Evolutionary conservation across 1,140 invertebrate genomes (phyloP).

Genomic region (Drosophila yakuba): DNA sequence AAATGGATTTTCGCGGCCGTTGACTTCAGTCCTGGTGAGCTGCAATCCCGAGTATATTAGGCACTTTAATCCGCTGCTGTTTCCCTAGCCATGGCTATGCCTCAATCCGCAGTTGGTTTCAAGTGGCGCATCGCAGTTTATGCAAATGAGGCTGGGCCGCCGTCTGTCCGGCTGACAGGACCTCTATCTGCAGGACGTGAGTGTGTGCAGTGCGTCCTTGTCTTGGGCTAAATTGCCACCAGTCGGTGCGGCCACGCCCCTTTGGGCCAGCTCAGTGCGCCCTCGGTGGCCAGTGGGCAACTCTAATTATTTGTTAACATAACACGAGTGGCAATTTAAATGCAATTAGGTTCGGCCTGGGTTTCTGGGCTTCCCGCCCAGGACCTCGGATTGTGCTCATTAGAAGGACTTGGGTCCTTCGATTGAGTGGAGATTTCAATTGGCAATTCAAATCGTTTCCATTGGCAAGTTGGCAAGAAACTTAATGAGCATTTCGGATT

Average conservation of each 20-base stretch:
- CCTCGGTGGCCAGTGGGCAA: slow-evolving; percentile 67
- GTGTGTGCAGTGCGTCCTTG: slow-evolving; percentile 57
- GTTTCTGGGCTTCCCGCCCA: slow-evolving; percentile 21
- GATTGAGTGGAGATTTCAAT: slow-evolving; percentile 49
- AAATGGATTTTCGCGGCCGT: slow-evolving; percentile 19
- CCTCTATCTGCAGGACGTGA: slow-evolving; percentile 8
- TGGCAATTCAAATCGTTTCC: slow-evolving; percentile 47
- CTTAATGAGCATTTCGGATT: slow-evolving; percentile 47
- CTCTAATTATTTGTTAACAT: slow-evolving; percentile 83
- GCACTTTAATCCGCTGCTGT: slow-evolving; percentile 16
- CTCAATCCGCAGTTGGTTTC: slow-evolving; percentile 37
- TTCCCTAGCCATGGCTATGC: slow-evolving; percentile 15
- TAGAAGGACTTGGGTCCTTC: slow-evolving; percentile 45
- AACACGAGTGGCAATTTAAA: slow-evolving; percentile 82
- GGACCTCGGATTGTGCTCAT: slow-evolving; percentile 53
- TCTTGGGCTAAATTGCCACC: slow-evolving; percentile 50
- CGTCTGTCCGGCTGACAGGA: slow-evolving; percentile 17
- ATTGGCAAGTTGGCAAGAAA: slow-evolving; percentile 39
- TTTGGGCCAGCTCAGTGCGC: slow-evolving; percentile 35
- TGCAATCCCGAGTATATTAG: slow-evolving; percentile 1
- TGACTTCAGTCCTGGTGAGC: slow-evolving; percentile 8
- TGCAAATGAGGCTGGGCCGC: slow-evolving; percentile 62
- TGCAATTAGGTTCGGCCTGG: slow-evolving; percentile 69
- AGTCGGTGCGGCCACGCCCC: slow-evolving; percentile 34
- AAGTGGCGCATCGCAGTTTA: slow-evolving; percentile 50